Evolutionary conservation across 1,140 invertebrate species (phyloP), one percentile per base, ranked within the genome.

Genomic region (Neodiprion lecontei): DNA sequence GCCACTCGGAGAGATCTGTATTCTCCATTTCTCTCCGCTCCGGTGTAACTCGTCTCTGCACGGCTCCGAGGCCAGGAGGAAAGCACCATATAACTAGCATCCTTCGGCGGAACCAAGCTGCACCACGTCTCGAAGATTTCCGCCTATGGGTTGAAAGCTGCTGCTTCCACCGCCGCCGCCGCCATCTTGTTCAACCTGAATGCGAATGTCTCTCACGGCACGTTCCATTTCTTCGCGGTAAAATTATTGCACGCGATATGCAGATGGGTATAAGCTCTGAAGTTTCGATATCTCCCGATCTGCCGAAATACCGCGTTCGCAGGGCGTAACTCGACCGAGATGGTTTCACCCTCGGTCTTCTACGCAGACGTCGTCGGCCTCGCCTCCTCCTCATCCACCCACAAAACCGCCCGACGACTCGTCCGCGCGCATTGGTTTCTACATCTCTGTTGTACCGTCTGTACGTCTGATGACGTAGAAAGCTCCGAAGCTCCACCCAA

Each of bases 371-470:
- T 75, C 79, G 74, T 72, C 69, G 76, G 49, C 67, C 75, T 75
- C 12, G 8, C 48, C 61, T 47, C 40, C 74, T 72, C 67, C 61
- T 23, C 67, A 49, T 72, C n/a, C 70, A 72, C 70, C 67, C 68
- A 48, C 28, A 40, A 40, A 40, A 5, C 28, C 28, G 28, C 73
- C 17, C 73, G 71, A 69, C 28, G 28, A 72, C 65, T 61, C 53
- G 77, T 67, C 73, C 69, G 61, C 76, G 82, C 83, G 85, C 84
- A 87, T 87, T 87, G 85, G 85, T 88, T 88, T 88, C 85, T 88
- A 87, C 83, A 82, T 87, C 80, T 86, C 84, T 83, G 68, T 61
- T 12, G 5, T 9, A 61, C n/a, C 81, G 84, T 85, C 84, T 85
- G 86, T 87, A 83, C 78, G 78, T 86, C 82, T 86, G 85, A 83